Base-by-base conservation (phyloP, 2,113 vertebrate species). In the Progne subis region DNA sequence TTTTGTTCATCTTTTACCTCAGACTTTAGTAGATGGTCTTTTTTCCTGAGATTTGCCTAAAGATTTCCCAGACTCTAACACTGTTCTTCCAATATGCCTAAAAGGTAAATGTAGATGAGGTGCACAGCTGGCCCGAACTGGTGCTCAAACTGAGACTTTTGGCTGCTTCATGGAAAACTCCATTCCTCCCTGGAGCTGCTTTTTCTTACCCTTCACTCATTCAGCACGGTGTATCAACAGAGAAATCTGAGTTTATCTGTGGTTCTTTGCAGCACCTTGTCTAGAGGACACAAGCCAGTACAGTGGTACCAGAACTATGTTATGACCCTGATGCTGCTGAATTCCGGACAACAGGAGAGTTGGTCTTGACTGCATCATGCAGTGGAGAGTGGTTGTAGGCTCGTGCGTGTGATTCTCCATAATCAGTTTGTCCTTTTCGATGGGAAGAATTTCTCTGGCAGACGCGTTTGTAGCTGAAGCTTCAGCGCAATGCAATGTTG, bases 401-500 rank as follows among this genome's bases (percentile, higher is more conserved):
- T 69, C 31, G 9, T 41, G 17, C 5, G 28, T 24, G 18, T 53
- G 31, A 44, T 53, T 76, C 20, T 47, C 24, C 5, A 2, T 31
- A 49, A 75, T n/a, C 18, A 43, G 17, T 34, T 34, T 2, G 16
- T 8, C 3, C 4, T 7, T 49, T 80, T 44, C 26, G 23, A 80
- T 49, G 21, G 18, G 49, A 87, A 68, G 49, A 87, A 44, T 49
- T 49, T 87, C 20, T 72, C 53, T 23, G 24, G 20, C 21, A 63
- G 31, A 20, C 17, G 43, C 0, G 0, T 64, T 49, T 76, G 37
- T 37, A 44, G 21, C 28, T 32, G 31, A 61, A 71, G 13, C 24
- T 86, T 34, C 21, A 56, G 11, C 0, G 0, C 11, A 32, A 12
- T 15, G 15, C 3, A 9, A 14, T 39, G 18, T 34, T 64, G 28